Conservation (phyloP, 2,113 vertebrate genomes). For the Psammodynastes pulverulentus region DNA sequence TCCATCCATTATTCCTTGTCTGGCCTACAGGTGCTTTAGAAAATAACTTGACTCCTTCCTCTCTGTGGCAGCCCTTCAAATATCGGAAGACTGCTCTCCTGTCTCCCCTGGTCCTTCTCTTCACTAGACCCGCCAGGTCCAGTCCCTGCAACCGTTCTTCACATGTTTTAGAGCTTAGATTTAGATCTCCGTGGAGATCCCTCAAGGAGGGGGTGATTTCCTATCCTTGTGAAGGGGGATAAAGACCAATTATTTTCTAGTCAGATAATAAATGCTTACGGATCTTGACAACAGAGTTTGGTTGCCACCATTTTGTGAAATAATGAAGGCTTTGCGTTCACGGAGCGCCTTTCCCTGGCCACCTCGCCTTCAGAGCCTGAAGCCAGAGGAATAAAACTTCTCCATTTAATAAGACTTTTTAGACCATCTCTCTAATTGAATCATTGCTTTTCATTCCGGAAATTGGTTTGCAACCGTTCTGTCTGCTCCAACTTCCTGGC, state of each 20-base stretch:
- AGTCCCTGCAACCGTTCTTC: too few relatives aligned
- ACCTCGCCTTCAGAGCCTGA: background rate
- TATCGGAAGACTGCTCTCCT: too few relatives aligned
- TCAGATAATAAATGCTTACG: background rate
- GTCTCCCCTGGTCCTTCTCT: too few relatives aligned
- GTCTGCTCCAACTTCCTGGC: background rate
- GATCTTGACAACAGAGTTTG: background rate
- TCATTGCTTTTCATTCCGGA: background rate
- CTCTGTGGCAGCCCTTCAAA: too few relatives aligned
- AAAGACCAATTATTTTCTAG: background rate
- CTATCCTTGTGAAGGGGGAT: background rate
- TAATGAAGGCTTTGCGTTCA: background rate
- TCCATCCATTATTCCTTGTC: too few relatives aligned
- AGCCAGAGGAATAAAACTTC: background rate
- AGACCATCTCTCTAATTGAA: constrained; percentile 1
- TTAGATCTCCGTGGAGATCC: background rate
- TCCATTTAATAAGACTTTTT: background rate
- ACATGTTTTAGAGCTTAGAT: too few relatives aligned
- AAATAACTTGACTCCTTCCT: too few relatives aligned
- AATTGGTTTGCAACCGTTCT: background rate
- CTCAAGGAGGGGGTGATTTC: background rate
- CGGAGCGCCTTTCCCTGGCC: background rate
- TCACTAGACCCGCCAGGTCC: too few relatives aligned
- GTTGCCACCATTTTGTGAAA: background rate
- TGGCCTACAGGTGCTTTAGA: too few relatives aligned